Conservation (phyloP, 2,797 vertebrate genomes). For the Staurois parvus region DNA sequence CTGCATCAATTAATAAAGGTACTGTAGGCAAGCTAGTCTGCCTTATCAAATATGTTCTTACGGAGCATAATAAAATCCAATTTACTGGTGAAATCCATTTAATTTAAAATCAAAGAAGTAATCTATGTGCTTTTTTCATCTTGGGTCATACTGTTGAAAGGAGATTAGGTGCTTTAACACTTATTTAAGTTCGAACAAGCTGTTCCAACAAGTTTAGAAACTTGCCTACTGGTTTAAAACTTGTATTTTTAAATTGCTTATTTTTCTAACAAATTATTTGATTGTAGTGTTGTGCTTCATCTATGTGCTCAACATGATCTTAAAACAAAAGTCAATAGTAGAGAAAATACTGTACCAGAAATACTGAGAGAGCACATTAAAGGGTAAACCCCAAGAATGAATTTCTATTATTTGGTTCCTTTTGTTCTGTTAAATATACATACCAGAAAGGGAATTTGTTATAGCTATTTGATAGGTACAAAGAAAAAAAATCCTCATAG, state of each 20-base stretch:
- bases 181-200: slow-evolving; percentile 57
- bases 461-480: too few species aligned
- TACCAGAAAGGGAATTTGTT: too few species aligned
- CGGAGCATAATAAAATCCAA: slow-evolving; percentile 77
- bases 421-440: too few species aligned
- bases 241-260: slow-evolving; percentile 30
- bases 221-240: slow-evolving; percentile 28
- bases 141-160: slow-evolving; percentile 55
- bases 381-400: too few species aligned
- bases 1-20: slow-evolving; percentile 76
- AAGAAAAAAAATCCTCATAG: too few species aligned
- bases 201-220: slow-evolving; percentile 54
- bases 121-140: slow-evolving; percentile 66
- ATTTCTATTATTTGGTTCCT: too few species aligned
- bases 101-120: slow-evolving; percentile 77
- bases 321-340: too few species aligned
- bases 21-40: slow-evolving; percentile 68
- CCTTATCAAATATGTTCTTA: slow-evolving; percentile 72
- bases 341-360: too few species aligned
- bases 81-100: slow-evolving; percentile 76
- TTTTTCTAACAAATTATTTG: too few species aligned
- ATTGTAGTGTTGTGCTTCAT: too few species aligned
- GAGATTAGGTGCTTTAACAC: slow-evolving; percentile 58
- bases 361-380: too few species aligned
- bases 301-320: too few species aligned